Evolutionary conservation across 92 coral and sea anemone genomes (phyloP).

Genomic region (Palythoa grandiflora): DNA sequence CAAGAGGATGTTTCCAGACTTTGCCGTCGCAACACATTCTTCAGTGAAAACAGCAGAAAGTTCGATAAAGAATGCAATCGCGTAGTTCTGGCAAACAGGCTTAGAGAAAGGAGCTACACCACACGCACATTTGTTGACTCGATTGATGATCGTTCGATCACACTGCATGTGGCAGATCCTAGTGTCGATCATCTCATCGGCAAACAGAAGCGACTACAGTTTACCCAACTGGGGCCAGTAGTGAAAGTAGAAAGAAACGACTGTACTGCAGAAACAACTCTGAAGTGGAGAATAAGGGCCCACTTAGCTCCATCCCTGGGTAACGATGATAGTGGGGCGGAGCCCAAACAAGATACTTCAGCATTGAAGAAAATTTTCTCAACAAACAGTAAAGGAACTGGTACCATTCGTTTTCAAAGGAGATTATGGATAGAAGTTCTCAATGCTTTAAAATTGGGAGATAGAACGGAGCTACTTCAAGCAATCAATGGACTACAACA

Average conservation of each 20-base stretch:
- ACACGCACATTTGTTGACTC: constrained; percentile 69
- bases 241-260: neutral
- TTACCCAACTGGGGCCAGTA: neutral
- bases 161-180: constrained; percentile 13
- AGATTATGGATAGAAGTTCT: neutral
- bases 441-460: constrained; percentile 19
- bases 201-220: neutral
- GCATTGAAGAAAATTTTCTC: neutral
- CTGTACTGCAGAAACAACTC: neutral
- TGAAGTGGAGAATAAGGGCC: constrained; percentile 48
- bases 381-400: neutral
- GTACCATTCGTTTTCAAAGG: constrained; percentile 1
- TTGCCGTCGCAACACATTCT: too few species aligned
- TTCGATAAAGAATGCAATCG: constrained; percentile 64
- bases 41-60: too few species aligned
- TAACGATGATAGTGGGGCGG: neutral
- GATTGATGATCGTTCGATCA: constrained; percentile 58
- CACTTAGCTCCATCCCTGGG: constrained; percentile 56
- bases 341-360: neutral
- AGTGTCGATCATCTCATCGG: neutral
- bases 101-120: constrained; percentile 58
- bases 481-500: constrained; percentile 1
- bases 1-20: constrained; percentile 51
- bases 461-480: constrained; percentile 4
- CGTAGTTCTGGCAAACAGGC: constrained; percentile 63